Evolutionary conservation across 2,888 invertebrate genomes (phyloP).

Genomic region (Prenolepis imparis): DNA sequence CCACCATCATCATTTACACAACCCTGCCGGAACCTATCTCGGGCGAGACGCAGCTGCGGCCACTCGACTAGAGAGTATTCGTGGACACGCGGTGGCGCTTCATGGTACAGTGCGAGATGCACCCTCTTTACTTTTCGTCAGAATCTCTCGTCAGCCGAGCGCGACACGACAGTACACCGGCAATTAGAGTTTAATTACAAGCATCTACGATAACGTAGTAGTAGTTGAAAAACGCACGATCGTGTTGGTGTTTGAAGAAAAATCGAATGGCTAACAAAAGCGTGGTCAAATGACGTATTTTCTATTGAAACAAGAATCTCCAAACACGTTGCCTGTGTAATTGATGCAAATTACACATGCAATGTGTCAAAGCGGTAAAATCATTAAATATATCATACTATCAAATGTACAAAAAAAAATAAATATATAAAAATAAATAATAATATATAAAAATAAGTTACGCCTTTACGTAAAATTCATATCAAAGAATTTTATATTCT

Average conservation of each 20-base stretch:
- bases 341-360: background rate
- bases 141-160: constrained; percentile 46
- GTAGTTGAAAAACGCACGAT: constrained; percentile 26
- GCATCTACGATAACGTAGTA: constrained; percentile 55
- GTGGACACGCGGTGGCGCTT: constrained; percentile 43
- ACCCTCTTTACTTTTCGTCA: constrained; percentile 58
- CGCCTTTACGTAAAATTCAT: background rate
- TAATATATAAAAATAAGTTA: background rate
- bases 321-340: background rate
- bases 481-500: background rate
- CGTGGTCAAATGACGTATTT: background rate
- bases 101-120: constrained; percentile 36
- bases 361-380: background rate
- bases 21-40: constrained; percentile 42
- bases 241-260: background rate
- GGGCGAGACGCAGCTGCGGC: constrained; percentile 42
- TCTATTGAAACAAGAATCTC: constrained; percentile 7
- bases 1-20: constrained; percentile 55
- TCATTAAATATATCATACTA: background rate
- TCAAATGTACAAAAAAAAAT: background rate
- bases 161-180: constrained; percentile 42
- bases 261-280: constrained; percentile 14
- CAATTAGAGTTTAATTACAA: constrained; percentile 66
- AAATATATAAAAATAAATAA: background rate
- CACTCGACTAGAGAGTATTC: constrained; percentile 60